These are phyloP conservation scores for Pardalotus punctatus DNA, from an alignment of 2,113 vertebrate species.

Conservation along the genomic window DNA sequence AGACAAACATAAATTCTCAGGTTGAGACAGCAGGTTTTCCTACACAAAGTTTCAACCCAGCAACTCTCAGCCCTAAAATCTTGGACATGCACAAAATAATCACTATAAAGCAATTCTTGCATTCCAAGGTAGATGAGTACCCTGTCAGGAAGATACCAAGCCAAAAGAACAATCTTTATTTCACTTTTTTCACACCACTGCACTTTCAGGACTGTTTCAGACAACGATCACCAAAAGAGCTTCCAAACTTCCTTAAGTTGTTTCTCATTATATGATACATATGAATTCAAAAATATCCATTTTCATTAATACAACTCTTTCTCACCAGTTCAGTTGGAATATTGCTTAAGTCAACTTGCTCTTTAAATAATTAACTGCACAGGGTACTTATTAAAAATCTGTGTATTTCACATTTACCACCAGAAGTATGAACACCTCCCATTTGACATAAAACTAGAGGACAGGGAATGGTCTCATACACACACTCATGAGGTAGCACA, in stretches of 20 bases:
- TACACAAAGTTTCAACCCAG: not conserved
- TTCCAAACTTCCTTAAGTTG: not conserved
- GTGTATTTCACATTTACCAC: not conserved
- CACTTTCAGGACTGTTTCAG: not conserved
- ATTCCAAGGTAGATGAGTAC: not conserved
- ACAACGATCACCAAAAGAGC: not conserved
- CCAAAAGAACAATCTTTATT: not conserved
- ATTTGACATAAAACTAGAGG: not conserved
- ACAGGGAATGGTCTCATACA: not conserved
- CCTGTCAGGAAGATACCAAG: not conserved
- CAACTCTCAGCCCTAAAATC: not conserved
- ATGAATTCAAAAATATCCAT: not conserved
- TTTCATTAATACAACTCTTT: not conserved
- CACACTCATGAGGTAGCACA: accelerated
- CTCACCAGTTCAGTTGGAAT: not conserved
- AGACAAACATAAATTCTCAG: not conserved
- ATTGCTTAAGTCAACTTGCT: not conserved
- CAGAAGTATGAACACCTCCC: not conserved
- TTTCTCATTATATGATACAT: not conserved
- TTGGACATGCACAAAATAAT: not conserved
- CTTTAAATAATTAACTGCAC: not conserved
- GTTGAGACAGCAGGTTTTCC: not conserved
- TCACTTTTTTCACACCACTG: not conserved
- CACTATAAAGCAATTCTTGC: not conserved
- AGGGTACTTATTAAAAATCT: not conserved